Evolutionary conservation across 2,113 vertebrate genomes (phyloP).

Genomic region (Thalassarche chlororhynchos): DNA sequence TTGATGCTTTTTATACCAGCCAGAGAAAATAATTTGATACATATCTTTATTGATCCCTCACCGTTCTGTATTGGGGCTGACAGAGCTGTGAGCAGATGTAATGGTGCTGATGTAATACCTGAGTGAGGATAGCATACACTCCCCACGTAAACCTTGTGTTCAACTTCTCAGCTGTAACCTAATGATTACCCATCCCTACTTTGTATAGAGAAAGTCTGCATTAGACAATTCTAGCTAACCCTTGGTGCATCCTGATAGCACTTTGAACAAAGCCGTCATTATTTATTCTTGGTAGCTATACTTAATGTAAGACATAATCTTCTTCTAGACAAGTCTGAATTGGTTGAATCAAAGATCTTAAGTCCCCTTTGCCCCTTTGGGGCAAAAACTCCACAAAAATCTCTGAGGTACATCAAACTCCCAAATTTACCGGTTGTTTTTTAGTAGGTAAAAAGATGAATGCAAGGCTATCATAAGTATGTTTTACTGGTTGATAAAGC

Average conservation of each 20-base stretch:
- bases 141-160: background rate
- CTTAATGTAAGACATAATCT: background rate
- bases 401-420: background rate
- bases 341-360: background rate
- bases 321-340: background rate
- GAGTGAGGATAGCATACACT: background rate
- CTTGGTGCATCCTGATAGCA: background rate
- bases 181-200: background rate
- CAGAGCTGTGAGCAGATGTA: background rate
- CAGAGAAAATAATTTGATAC: background rate
- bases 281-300: background rate
- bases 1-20: background rate
- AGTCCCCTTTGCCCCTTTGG: background rate
- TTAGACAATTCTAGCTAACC: background rate
- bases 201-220: background rate
- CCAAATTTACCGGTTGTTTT: background rate
- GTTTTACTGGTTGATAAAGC: background rate
- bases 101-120: background rate
- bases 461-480: background rate
- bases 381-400: background rate
- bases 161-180: background rate
- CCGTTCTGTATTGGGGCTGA: background rate
- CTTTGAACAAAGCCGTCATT: background rate
- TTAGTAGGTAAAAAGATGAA: background rate
- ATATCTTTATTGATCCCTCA: background rate